A percentile compares a stretch with the other conserved stretches of the same genome.
Evolutionary conservation across 2,888 invertebrate species (phyloP).

Genomic region (Biston betularia): DNA sequence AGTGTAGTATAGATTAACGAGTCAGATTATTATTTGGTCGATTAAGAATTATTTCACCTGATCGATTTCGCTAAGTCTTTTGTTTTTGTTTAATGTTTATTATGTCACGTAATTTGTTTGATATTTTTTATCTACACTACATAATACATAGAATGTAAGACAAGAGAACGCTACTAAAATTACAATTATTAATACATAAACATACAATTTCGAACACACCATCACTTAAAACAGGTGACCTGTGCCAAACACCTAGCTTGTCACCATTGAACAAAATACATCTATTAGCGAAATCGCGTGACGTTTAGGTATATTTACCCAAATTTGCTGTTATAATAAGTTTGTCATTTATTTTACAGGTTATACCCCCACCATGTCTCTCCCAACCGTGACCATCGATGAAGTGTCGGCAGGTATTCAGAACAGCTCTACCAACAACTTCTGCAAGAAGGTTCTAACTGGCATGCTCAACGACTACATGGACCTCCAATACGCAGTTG

Average conservation of each 20-base stretch:
- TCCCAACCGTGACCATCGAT: slow-evolving; percentile 67
- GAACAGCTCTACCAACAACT: slow-evolving; percentile 57
- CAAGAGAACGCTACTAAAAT: too few relatives aligned
- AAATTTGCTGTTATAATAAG: not conserved
- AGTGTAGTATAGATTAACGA: not conserved
- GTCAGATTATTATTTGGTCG: not conserved
- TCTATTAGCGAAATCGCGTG: too few relatives aligned
- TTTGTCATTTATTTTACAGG: not conserved
- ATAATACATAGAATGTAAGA: too few relatives aligned
- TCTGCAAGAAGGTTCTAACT: slow-evolving; percentile 69
- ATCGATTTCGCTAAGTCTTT: not conserved
- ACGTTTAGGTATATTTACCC: not conserved
- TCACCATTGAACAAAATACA: too few relatives aligned
- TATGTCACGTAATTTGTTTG: too few relatives aligned
- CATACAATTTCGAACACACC: too few relatives aligned
- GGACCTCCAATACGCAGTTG: slow-evolving; percentile 73
- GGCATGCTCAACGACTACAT: slow-evolving; percentile 76
- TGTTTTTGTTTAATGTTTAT: not conserved
- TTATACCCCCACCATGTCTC: slow-evolving; percentile 58
- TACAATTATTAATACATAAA: too few relatives aligned
- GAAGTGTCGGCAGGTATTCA: slow-evolving; percentile 66
- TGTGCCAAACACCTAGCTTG: too few relatives aligned
- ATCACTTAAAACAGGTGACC: too few relatives aligned
- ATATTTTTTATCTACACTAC: too few relatives aligned
- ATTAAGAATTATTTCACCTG: not conserved